These are phyloP conservation scores for Dynastes grantii DNA, from an alignment of 2,888 invertebrate genomes.

Conservation along the genomic window DNA sequence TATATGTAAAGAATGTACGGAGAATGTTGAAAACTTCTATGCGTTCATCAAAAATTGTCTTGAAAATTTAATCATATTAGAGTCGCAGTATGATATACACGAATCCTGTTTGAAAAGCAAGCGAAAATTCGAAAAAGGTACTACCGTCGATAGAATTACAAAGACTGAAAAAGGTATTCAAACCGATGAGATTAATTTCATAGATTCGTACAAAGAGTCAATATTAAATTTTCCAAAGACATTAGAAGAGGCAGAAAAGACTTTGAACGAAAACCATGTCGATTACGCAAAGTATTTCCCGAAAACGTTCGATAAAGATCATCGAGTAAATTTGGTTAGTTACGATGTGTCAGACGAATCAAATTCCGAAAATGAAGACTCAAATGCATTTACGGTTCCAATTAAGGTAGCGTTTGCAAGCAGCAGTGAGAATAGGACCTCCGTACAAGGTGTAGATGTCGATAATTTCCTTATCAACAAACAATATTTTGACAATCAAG, in stretches of 20 bases:
- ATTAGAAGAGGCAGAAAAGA: conserved; percentile 52
- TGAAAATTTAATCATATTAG: conserved; percentile 66
- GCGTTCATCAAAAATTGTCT: conserved; percentile 67
- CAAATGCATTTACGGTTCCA: neutral
- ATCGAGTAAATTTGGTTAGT: conserved; percentile 62
- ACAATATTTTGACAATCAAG: conserved; percentile 62
- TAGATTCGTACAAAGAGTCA: conserved; percentile 32
- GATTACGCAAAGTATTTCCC: conserved; percentile 31
- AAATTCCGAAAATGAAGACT: conserved; percentile 56
- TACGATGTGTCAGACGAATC: conserved; percentile 62
- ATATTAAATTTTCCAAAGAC: conserved; percentile 35
- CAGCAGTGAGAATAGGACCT: neutral
- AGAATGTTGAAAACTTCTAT: conserved; percentile 66
- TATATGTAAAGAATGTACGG: conserved; percentile 66
- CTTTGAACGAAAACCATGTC: conserved; percentile 49
- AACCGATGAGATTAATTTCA: conserved; percentile 62
- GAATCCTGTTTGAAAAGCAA: conserved; percentile 68
- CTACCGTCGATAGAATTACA: conserved; percentile 67
- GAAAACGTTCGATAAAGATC: conserved; percentile 5
- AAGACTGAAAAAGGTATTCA: conserved; percentile 64
- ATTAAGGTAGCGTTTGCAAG: neutral
- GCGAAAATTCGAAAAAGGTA: conserved; percentile 70
- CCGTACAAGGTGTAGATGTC: conserved; percentile 8
- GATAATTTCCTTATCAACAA: conserved; percentile 53
- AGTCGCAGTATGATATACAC: conserved; percentile 67